These are phyloP conservation scores for Strigops habroptila DNA, from an alignment of 2,113 vertebrate species.

Conservation along the genomic window DNA sequence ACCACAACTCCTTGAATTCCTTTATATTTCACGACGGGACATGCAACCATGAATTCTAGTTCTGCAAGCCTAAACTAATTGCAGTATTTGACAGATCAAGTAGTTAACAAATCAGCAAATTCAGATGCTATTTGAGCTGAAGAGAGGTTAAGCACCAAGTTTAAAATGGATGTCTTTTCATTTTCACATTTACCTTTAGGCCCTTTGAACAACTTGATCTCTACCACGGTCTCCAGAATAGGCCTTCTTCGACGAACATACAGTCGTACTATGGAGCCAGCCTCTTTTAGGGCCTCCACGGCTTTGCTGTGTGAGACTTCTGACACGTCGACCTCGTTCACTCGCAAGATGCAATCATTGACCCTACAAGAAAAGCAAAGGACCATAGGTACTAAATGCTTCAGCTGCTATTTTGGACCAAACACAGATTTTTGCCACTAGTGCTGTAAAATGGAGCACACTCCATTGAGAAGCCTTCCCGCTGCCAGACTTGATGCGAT, in stretches of 20 bases:
- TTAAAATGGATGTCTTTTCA: not conserved
- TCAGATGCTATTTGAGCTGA: not conserved
- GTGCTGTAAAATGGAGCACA: not conserved
- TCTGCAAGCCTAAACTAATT: not conserved
- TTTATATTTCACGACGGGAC: not conserved
- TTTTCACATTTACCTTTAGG: slow-evolving; percentile 85
- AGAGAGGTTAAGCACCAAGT: not conserved
- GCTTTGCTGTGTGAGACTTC: slow-evolving; percentile 95
- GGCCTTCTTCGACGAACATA: slow-evolving; percentile 92
- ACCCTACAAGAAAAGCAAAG: slow-evolving; percentile 74
- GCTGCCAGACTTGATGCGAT: not conserved
- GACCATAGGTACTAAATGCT: not conserved
- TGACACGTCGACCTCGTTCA: slow-evolving; percentile 92
- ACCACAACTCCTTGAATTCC: not conserved
- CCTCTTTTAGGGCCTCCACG: slow-evolving; percentile 93
- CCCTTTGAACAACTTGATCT: slow-evolving; percentile 95
- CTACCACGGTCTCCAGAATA: slow-evolving; percentile 92
- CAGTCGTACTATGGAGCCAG: slow-evolving; percentile 89
- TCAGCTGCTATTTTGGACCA: fast-evolving
- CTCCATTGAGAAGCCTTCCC: not conserved
- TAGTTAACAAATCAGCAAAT: not conserved
- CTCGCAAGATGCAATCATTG: slow-evolving; percentile 94
- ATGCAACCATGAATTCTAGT: not conserved
- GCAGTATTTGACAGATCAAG: not conserved
- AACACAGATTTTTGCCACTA: not conserved